These are phyloP conservation scores for Coecobrya sp. DNA, from an alignment of 2,888 invertebrate species.

Conservation along the genomic window DNA sequence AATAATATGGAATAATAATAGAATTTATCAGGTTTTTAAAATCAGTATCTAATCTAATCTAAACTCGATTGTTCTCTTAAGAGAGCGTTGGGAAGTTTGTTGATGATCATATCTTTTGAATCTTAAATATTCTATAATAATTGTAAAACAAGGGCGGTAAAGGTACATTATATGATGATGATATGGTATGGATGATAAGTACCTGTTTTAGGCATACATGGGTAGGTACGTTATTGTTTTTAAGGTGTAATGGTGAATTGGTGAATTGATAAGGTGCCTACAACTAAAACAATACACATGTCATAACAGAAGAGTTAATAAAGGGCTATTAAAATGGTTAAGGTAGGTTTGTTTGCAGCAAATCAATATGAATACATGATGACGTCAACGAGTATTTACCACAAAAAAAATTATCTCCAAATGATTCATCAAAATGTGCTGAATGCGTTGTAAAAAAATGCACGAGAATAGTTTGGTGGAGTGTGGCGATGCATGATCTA, in stretches of 20 bases:
- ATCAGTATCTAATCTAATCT: slow-evolving; percentile 10
- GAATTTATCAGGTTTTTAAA: slow-evolving; percentile 10
- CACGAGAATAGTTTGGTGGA: neutral
- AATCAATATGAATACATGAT: no score
- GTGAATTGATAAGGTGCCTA: no score
- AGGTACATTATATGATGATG: neutral
- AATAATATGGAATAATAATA: neutral
- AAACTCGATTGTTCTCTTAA: neutral
- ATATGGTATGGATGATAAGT: neutral
- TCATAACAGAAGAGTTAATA: no score
- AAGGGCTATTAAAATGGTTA: no score
- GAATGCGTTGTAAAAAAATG: neutral
- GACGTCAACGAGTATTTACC: no score
- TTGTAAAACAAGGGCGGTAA: neutral
- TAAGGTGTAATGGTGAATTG: no score
- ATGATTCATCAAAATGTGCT: neutral
- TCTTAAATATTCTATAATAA: neutral
- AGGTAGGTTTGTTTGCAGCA: no score
- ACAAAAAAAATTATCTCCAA: neutral
- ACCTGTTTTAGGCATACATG: neutral
- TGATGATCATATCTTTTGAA: neutral
- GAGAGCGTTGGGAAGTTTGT: neutral
- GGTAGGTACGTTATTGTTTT: no score
- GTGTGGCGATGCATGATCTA: neutral
- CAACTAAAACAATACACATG: no score